Evolutionary conservation across 1,140 invertebrate species (phyloP), one percentile per base, ranked within the genome.

Genomic region (Battus philenor): DNA sequence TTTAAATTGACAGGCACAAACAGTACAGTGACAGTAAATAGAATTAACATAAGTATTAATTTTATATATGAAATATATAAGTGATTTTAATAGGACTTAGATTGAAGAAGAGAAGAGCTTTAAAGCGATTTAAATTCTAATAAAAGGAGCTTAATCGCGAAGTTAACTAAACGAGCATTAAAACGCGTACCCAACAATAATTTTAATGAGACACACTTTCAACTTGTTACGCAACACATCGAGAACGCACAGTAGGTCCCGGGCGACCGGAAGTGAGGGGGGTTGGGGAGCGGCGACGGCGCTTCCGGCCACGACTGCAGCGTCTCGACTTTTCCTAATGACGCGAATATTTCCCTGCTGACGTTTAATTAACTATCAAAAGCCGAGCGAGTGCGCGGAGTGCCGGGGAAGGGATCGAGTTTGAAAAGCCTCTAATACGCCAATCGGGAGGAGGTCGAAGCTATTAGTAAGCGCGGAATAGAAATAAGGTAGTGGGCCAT

Each of bases 361-460:
- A 71, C 73, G 68, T 77, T 78, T 78, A 78, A 81, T 81, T 81
- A 78, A 71, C 72, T 75, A 75, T 72, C 67, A 69, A 76, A 73
- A 52, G 38, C 36, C 22, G 38, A 27, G 36, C n/a, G 24, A 41
- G 38, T 22, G 10, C 22, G 9, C 38, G 13, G 26, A 6, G 16
- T 15, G 10, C 6, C 5, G 10, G 1, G 30, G 9, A 7, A 20
- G 18, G 60, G 51, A 66, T 47, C 44, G 54, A 56, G 47, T 54
- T 62, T 62, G 57, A 64, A 71, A 68, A 67, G 64, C 51, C 59
- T 67, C 33, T 45, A 49, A 51, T 71, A 65, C 54, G 60, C 66
- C 56, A 63, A 67, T 67, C 54, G 47, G 20, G 13, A 32, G 12
- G 41, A 20, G 38, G 41, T 48, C 26, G 50, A 36, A 47, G n/a